Conservation (phyloP, 2,888 invertebrate genomes). For the Cryptops parisi region DNA sequence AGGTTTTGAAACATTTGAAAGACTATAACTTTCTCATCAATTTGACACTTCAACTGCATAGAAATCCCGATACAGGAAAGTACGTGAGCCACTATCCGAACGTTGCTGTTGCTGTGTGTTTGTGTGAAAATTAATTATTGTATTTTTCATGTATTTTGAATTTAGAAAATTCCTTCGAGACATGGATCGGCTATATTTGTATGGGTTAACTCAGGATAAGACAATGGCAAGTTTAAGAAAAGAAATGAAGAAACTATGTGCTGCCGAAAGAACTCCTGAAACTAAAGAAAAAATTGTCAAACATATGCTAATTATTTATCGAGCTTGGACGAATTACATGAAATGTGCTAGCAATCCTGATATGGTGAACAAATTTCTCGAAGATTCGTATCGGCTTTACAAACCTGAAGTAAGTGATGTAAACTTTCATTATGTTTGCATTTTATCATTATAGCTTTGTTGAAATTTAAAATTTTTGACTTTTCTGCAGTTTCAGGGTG, state of each 20-base stretch:
- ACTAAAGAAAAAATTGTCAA: slow-evolving; percentile 13
- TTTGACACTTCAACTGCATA: slow-evolving; percentile 58
- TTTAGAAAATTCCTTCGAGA: slow-evolving; percentile 17
- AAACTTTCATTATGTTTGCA: neutral
- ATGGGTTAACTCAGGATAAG: slow-evolving; percentile 7
- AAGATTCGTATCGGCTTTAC: slow-evolving; percentile 25
- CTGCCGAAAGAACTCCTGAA: neutral
- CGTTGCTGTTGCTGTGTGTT: too few relatives aligned
- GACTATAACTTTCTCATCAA: slow-evolving; percentile 68
- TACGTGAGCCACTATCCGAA: slow-evolving; percentile 1
- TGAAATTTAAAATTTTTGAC: neutral
- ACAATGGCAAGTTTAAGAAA: slow-evolving; percentile 5
- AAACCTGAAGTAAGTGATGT: slow-evolving; percentile 17
- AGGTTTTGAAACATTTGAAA: slow-evolving; percentile 59
- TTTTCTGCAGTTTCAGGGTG: neutral
- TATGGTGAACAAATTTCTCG: slow-evolving; percentile 25
- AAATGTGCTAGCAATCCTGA: slow-evolving; percentile 20
- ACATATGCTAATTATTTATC: slow-evolving; percentile 20
- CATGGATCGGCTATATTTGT: slow-evolving; percentile 15
- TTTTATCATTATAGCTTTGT: neutral
- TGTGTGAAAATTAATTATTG: neutral
- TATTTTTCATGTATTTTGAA: neutral
- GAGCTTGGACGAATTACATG: slow-evolving; percentile 20
- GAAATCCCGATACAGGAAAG: slow-evolving; percentile 56
- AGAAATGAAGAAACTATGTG: slow-evolving; percentile 15